Base-by-base conservation (phyloP, 2,888 invertebrate species). In the Aphodius sticticus region DNA sequence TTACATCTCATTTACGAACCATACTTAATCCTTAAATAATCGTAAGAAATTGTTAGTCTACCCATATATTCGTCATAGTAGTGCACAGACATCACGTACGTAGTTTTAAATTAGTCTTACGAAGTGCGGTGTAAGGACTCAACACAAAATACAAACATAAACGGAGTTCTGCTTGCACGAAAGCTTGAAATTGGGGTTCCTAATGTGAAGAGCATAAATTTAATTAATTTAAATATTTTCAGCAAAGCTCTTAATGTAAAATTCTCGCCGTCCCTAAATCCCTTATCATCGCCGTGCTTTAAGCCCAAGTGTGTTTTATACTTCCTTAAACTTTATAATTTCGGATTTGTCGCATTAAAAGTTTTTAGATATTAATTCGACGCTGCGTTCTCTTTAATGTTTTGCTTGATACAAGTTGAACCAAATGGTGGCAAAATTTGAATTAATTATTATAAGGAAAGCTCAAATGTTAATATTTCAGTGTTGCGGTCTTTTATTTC, bases 151-250 rank as follows among this genome's bases (percentile, higher is more conserved):
- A 53, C 53, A 53, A 53, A 53, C 7, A 12, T 53, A 1, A 7
- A 53, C 12, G 53, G 53, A 53, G 12, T 53, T 53, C 53, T 53
- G 53, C 53, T 9, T n/a, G n/a, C 9, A 9, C 53, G 53, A 53
- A 53, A 12, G 53, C 53, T 53, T 26, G 26, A 26, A 26, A 26
- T 26, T 26, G 26, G 2, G 26, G 26, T 26, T 26, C 26, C 26
- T 53, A 53, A 53, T 53, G 53, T 53, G 12, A 12, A 53, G 53
- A 53, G 53, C 53, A 53, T 5, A 53, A 53, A 53, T 9, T 53
- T 53, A 53, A 53, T 53, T 53, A 53, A 53, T 53, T 53, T 53
- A 53, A 53, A 53, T 53, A 53, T 53, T 53, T 53, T 53, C 53
- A 53, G 53, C 1, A 53, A 53, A 53, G 53, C 53, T 53, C 53